Conservation (phyloP, 2,113 vertebrate genomes). For the Nycticorax nycticorax region DNA sequence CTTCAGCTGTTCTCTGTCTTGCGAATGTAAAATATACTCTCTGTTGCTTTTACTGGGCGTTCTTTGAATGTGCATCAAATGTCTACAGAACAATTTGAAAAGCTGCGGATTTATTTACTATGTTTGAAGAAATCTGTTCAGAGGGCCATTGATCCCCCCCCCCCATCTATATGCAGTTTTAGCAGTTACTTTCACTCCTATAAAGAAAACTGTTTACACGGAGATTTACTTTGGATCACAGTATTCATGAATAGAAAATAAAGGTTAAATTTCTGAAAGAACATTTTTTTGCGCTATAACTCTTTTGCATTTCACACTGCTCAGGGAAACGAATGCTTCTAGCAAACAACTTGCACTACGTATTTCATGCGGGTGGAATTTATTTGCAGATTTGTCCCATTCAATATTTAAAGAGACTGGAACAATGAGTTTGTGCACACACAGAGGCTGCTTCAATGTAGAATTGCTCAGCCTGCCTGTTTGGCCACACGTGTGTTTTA, state of each 20-base stretch:
- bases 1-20: background rate
- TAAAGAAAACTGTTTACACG: slow-evolving; percentile 20
- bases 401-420: background rate
- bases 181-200: slow-evolving; percentile 15
- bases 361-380: background rate
- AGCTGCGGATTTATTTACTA: slow-evolving; percentile 20
- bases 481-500: background rate
- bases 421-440: background rate
- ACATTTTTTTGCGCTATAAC: background rate
- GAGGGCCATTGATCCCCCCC: background rate
- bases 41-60: background rate
- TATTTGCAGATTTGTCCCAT: background rate
- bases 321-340: background rate
- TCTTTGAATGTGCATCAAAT: background rate
- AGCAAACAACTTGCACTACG: background rate
- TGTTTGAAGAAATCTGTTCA: slow-evolving; percentile 6
- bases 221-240: slow-evolving; percentile 19
- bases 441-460: background rate
- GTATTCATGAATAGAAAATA: slow-evolving; percentile 42
- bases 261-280: background rate
- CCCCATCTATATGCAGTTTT: background rate
- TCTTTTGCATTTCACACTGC: background rate
- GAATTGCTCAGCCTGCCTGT: background rate
- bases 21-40: background rate
- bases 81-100: slow-evolving; percentile 26